A percentile compares a stretch with the other conserved stretches of the same genome.
Evolutionary conservation across 2,113 vertebrate genomes (phyloP).

Genomic region (Phainopepla nitens): DNA sequence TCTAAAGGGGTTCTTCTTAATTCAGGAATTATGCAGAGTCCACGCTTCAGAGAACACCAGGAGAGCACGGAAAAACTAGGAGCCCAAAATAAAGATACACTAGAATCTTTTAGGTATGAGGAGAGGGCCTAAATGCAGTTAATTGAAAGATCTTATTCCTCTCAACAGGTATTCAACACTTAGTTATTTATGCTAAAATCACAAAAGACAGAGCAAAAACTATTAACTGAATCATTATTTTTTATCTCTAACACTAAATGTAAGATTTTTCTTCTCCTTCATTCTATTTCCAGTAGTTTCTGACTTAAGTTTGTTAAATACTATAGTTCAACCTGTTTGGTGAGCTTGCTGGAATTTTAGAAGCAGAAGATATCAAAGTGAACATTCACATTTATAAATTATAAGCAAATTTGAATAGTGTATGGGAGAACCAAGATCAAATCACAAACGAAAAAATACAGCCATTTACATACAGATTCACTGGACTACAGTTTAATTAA

Average conservation of each 20-base stretch:
- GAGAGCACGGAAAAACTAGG: background rate
- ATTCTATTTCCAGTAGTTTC: background rate
- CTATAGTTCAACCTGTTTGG: background rate
- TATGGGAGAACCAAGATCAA: background rate
- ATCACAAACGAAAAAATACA: background rate
- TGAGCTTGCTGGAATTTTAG: background rate
- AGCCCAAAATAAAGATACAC: slow-evolving; percentile 28
- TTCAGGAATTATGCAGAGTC: slow-evolving; percentile 3
- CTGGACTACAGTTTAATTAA: background rate
- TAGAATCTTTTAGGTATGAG: background rate
- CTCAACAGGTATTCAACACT: background rate
- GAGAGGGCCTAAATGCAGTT: background rate
- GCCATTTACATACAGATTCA: background rate
- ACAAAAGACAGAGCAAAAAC: background rate
- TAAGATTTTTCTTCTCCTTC: background rate
- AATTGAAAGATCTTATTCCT: background rate
- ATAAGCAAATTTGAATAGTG: background rate
- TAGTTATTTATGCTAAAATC: background rate
- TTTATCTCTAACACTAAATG: background rate
- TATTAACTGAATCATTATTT: background rate
- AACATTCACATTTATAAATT: background rate
- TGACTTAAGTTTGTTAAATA: background rate
- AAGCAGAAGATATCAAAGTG: background rate
- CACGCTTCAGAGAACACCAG: background rate
- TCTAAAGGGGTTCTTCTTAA: slow-evolving; percentile 24